phyloP scores from a whole-genome alignment of 2,888 invertebrate genomes.

The Sarcophaga variegata region DNA sequence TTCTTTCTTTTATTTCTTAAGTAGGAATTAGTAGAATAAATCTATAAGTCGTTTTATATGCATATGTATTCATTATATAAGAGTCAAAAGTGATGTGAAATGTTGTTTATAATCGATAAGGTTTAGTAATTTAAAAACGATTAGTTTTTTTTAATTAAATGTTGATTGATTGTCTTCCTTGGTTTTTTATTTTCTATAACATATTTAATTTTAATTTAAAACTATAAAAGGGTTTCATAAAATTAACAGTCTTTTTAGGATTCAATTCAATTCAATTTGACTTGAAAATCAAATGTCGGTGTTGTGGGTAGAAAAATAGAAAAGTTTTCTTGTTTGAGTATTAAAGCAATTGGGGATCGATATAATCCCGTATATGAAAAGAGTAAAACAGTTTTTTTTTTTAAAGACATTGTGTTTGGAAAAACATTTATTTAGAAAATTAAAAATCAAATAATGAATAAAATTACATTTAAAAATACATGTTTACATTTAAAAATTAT shows the following conservation, averaged over 20 bases:
- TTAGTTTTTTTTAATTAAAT: neutral
- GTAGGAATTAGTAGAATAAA: neutral
- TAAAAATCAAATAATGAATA: slow-evolving; percentile 25
- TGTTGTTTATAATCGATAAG: neutral
- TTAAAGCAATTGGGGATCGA: neutral
- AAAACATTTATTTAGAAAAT: slow-evolving; percentile 61
- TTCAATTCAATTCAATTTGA: neutral
- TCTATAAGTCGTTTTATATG: slow-evolving; percentile 1
- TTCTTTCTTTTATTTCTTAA: neutral
- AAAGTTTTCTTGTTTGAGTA: neutral
- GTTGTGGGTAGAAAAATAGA: neutral
- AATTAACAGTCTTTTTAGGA: slow-evolving; percentile 43
- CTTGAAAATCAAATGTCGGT: slow-evolving; percentile 25
- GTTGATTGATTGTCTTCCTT: neutral
- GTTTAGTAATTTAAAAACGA: neutral
- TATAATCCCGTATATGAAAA: neutral
- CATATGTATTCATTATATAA: neutral
- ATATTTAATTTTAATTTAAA: neutral
- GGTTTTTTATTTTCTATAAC: neutral
- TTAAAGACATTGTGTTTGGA: slow-evolving; percentile 47
- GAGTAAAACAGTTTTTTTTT: slow-evolving; percentile 33
- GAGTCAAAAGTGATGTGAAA: no score
- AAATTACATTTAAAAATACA: slow-evolving; percentile 8
- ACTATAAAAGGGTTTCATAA: neutral
- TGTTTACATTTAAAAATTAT: slow-evolving; percentile 4